Percentiles rank a stretch among this genome's conserved stretches.
phyloP scores from a whole-genome alignment of 2,797 vertebrate species.

The Takifugu rubripes region DNA sequence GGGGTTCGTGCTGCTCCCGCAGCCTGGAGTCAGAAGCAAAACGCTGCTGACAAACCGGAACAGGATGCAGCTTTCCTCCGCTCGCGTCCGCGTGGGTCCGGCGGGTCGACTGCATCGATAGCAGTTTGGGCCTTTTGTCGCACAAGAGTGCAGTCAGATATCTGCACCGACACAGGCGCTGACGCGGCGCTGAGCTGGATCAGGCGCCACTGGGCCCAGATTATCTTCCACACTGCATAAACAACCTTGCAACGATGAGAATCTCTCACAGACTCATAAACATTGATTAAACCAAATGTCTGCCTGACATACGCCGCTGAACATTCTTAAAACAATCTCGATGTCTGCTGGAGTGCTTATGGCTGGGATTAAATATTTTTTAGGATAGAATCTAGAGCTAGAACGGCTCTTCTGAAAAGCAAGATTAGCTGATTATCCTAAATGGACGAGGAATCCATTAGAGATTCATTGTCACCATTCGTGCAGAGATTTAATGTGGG shows the following conservation, averaged over 20 bases:
- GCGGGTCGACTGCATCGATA: slow-evolving; percentile 37
- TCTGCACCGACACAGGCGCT: slow-evolving; percentile 16
- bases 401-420: too few relatives aligned
- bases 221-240: slow-evolving; percentile 48
- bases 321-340: too few relatives aligned
- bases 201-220: slow-evolving; percentile 54
- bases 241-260: slow-evolving; percentile 48
- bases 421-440: too few relatives aligned
- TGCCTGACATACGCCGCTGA: too few relatives aligned
- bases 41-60: slow-evolving; percentile 49
- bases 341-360: too few relatives aligned
- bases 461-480: neutral
- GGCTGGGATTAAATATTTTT: too few relatives aligned
- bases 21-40: slow-evolving; percentile 6
- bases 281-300: slow-evolving; percentile 28
- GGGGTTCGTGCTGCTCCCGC: neutral
- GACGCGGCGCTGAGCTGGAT: slow-evolving; percentile 40
- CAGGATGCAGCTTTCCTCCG: slow-evolving; percentile 42
- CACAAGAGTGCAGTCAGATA: slow-evolving; percentile 21
- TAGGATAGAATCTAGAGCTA: too few relatives aligned
- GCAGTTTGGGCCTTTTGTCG: slow-evolving; percentile 35
- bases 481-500: neutral
- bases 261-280: slow-evolving; percentile 6
- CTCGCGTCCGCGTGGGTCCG: slow-evolving; percentile 30
- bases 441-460: too few relatives aligned